A percentile compares a stretch with the other conserved stretches of the same genome.
Conservation (phyloP, 2,113 vertebrate species). For the Diadophis punctatus region DNA sequence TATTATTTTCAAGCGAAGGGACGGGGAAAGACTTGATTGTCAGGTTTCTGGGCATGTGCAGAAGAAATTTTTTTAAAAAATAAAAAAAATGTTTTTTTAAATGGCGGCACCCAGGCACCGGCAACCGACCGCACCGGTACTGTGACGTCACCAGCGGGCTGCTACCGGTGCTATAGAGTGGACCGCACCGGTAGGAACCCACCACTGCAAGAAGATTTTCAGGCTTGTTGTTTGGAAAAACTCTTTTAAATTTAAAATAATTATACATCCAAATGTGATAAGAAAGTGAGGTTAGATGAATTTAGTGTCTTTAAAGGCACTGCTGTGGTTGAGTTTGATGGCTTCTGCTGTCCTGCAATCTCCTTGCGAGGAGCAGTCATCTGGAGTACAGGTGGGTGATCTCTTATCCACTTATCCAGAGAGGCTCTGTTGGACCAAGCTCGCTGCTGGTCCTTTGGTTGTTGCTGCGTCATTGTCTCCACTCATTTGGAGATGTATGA, state of each 20-base stretch:
- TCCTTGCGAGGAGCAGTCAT: background rate
- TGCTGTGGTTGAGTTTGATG: background rate
- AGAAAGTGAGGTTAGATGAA: background rate
- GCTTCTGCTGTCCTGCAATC: background rate
- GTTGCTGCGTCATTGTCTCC: background rate
- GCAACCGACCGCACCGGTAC: too few species aligned
- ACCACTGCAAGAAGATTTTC: background rate
- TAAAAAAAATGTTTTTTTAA: too few species aligned
- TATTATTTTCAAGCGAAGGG: too few species aligned
- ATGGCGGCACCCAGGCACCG: too few species aligned
- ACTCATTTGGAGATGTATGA: background rate
- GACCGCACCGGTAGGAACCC: too few species aligned
- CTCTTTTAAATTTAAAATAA: background rate
- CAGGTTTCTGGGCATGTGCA: too few species aligned
- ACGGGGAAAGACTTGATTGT: too few species aligned
- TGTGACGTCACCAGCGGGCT: too few species aligned
- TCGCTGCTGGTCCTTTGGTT: background rate
- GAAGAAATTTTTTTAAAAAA: too few species aligned
- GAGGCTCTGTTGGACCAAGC: background rate
- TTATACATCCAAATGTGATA: background rate
- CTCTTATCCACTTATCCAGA: background rate
- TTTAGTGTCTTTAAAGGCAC: background rate
- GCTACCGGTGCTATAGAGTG: too few species aligned
- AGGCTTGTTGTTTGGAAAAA: background rate
- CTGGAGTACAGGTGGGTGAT: background rate